Evolutionary conservation across 2,888 invertebrate species (phyloP), one percentile per base, ranked within the genome.

Genomic region (Cerastis rubricosa): DNA sequence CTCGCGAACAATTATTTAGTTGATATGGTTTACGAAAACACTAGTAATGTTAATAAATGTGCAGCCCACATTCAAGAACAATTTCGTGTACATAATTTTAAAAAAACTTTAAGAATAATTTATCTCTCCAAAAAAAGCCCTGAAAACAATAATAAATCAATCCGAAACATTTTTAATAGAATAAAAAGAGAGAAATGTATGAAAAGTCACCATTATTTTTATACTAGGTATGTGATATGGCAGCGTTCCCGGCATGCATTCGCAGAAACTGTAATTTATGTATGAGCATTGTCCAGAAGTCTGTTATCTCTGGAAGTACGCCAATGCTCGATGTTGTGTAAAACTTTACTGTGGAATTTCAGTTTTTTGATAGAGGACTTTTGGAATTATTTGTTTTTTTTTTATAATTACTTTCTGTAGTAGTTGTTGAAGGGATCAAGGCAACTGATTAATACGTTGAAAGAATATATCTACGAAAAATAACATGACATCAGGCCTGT

Each of bases 181-280:
- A 76, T 63, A 25, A 63, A 84, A 76, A 65, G 49, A 69, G 45
- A 71, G 43, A 25, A 72, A 68, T 73, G 25, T 77, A 71, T 68
- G 61, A 77, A 61, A 77, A 57, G 40, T 64, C 29, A 17, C 74
- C 61, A 72, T 81, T 81, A 83, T 49, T 84, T 77, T 78, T 84
- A 54, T 64, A 40, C 51, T 69, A 54, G 71, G 51, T 86, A 85
- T 81, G 78, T 80, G 88, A 89, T 85, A 91, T 89, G 91, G 89
- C 89, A 89, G 47, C 63, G 89, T 89, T 89, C 88, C 91, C 89
- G 76, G 74, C 81, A 29, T 85, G 87, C 91, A 90, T 90, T 92
- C 88, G 89, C 90, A 88, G 89, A 89, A 91, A 91, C 88, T 82
- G 89, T 91, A 93, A 93, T 93, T 93, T 93, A 93, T 93, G 91